Conservation (phyloP, 30 jellyfish, hydroid and myxozoan genomes). For the Aurelia sp. region DNA sequence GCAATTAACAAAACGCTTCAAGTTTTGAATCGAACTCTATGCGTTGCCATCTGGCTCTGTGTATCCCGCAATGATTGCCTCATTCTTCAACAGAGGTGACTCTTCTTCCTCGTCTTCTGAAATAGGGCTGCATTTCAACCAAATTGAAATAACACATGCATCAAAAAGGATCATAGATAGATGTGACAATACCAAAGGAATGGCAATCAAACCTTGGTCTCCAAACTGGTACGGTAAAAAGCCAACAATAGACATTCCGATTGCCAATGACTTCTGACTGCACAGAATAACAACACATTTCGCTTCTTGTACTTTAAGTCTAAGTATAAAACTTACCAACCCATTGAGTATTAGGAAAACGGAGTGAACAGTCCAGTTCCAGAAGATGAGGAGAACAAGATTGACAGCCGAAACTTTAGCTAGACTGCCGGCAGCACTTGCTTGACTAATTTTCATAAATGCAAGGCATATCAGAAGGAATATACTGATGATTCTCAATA, state of each 20-base stretch:
- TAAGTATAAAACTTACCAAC: slow-evolving; percentile 56
- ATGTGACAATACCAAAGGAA: slow-evolving; percentile 78
- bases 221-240: slow-evolving; percentile 78
- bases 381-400: slow-evolving; percentile 63
- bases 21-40: neutral
- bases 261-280: slow-evolving; percentile 90
- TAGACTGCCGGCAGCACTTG: slow-evolving; percentile 84
- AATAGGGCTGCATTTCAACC: slow-evolving; percentile 70
- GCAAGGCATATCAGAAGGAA: slow-evolving; percentile 74
- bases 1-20: too few species aligned
- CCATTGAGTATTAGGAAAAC: slow-evolving; percentile 69
- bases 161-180: slow-evolving; percentile 83
- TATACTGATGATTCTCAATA: slow-evolving; percentile 62
- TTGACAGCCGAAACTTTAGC: slow-evolving; percentile 48
- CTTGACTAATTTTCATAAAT: slow-evolving; percentile 82
- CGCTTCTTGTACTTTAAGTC: slow-evolving; percentile 50
- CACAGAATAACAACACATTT: slow-evolving; percentile 82
- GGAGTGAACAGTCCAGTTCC: slow-evolving; percentile 78
- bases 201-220: slow-evolving; percentile 86
- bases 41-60: slow-evolving; percentile 60
- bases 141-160: slow-evolving; percentile 73
- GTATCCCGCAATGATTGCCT: slow-evolving; percentile 29
- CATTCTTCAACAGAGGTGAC: slow-evolving; percentile 51
- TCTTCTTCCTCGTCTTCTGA: slow-evolving; percentile 59
- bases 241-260: slow-evolving; percentile 74